These are phyloP conservation scores for Ictalurus punctatus DNA, from an alignment of 2,113 vertebrate species.

Conservation along the genomic window DNA sequence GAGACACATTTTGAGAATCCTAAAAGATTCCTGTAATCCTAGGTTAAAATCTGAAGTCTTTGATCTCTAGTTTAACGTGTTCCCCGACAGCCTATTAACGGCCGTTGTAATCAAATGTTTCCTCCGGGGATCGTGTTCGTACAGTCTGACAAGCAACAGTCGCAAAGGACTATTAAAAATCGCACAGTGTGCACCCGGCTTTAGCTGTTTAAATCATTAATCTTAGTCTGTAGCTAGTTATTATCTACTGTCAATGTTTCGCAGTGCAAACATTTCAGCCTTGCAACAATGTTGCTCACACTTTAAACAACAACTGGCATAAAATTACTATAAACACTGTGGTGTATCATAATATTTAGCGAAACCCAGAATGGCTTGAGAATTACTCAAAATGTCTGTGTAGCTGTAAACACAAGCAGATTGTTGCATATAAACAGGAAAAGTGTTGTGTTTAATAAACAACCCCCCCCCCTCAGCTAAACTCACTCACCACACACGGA, in stretches of 20 bases:
- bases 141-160: too few relatives aligned
- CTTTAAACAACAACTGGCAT: not conserved
- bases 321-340: not conserved
- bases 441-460: not conserved
- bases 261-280: too few relatives aligned
- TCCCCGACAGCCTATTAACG: too few relatives aligned
- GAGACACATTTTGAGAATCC: too few relatives aligned
- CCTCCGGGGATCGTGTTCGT: too few relatives aligned
- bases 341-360: not conserved
- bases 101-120: too few relatives aligned
- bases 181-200: too few relatives aligned
- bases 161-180: too few relatives aligned
- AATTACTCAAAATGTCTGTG: not conserved
- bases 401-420: not conserved
- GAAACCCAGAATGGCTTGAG: not conserved
- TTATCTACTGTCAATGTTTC: not conserved
- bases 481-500: slow-evolving; percentile 90
- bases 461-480: not conserved
- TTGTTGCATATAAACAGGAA: not conserved
- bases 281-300: not conserved
- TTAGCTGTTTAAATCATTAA: not conserved
- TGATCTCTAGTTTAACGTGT: too few relatives aligned
- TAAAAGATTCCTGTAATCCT: too few relatives aligned
- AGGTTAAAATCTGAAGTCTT: too few relatives aligned
- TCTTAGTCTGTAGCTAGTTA: not conserved